Percentiles rank a stretch among this genome's conserved stretches.
These are phyloP conservation scores for Rapana venosa DNA, from an alignment of 2,888 invertebrate genomes.

Conservation along the genomic window DNA sequence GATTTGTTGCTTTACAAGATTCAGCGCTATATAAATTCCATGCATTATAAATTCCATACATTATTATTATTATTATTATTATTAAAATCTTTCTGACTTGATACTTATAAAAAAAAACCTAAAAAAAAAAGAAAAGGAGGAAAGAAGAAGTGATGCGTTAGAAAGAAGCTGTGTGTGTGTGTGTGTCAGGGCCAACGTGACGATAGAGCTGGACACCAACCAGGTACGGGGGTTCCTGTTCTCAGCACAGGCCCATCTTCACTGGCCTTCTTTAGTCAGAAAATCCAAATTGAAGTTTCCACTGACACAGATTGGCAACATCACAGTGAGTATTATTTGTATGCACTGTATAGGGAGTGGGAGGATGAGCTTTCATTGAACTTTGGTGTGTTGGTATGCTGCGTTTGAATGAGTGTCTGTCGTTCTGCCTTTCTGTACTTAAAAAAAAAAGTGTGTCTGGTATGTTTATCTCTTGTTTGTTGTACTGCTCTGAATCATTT, in stretches of 20 bases:
- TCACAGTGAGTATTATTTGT: constrained; percentile 78
- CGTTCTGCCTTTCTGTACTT: no score
- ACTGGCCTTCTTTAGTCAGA: constrained; percentile 83
- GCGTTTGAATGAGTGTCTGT: no score
- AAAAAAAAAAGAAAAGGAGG: not conserved
- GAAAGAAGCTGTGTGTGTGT: not conserved
- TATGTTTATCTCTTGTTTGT: no score
- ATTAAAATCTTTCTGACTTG: not conserved
- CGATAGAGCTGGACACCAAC: constrained; percentile 87
- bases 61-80: constrained; percentile 22
- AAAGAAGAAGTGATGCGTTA: not conserved
- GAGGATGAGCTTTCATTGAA: not conserved
- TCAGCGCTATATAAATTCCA: no score
- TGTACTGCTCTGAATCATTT: no score
- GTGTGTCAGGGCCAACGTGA: constrained; percentile 83
- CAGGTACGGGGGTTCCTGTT: constrained; percentile 84
- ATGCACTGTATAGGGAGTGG: not conserved
- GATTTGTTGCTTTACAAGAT: no score
- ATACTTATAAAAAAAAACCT: not conserved
- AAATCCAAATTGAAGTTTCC: constrained; percentile 83
- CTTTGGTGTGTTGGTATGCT: no score
- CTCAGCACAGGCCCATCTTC: constrained; percentile 84
- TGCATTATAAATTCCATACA: no score
- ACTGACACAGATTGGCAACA: constrained; percentile 86
- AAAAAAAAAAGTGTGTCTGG: no score